A percentile compares a stretch with the other conserved stretches of the same genome.
phyloP scores from a whole-genome alignment of 2,888 invertebrate genomes.

The Sericinus montela region DNA sequence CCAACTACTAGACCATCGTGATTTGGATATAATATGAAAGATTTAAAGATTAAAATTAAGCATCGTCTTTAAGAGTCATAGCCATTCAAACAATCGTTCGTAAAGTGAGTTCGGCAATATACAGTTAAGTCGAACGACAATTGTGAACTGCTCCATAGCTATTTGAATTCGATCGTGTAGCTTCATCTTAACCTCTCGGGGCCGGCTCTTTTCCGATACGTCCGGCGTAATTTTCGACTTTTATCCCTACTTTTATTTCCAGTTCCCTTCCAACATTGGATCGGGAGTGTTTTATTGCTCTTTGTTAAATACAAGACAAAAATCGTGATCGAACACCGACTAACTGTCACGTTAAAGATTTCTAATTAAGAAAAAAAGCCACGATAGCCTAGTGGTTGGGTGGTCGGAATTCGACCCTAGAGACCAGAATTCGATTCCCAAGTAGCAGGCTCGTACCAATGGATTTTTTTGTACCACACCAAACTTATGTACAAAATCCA shows the following conservation, averaged over 20 bases:
- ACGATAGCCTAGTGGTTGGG: too few relatives aligned
- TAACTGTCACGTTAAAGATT: too few relatives aligned
- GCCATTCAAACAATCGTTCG: not conserved
- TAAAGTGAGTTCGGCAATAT: not conserved
- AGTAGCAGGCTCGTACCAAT: too few relatives aligned
- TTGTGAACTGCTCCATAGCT: conserved; percentile 21
- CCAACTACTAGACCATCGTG: too few relatives aligned
- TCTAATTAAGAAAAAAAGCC: too few relatives aligned
- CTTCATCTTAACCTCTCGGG: conserved; percentile 37
- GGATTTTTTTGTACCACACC: too few relatives aligned
- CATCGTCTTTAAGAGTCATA: not conserved
- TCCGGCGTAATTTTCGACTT: conserved; percentile 44
- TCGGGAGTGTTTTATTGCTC: conserved; percentile 34
- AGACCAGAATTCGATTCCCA: too few relatives aligned
- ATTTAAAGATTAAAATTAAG: not conserved
- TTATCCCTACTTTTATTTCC: conserved; percentile 37
- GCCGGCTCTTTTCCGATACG: conserved; percentile 30
- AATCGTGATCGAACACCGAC: conserved; percentile 19
- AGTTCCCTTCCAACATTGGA: conserved; percentile 32
- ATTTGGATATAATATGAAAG: too few relatives aligned
- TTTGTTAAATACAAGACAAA: conserved; percentile 32
- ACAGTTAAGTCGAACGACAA: not conserved
- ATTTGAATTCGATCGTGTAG: conserved; percentile 30
- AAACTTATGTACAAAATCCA: too few relatives aligned
- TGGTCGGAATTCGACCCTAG: too few relatives aligned